Base-by-base conservation (phyloP, 2,113 vertebrate species). In the Harpagus bidentatus region DNA sequence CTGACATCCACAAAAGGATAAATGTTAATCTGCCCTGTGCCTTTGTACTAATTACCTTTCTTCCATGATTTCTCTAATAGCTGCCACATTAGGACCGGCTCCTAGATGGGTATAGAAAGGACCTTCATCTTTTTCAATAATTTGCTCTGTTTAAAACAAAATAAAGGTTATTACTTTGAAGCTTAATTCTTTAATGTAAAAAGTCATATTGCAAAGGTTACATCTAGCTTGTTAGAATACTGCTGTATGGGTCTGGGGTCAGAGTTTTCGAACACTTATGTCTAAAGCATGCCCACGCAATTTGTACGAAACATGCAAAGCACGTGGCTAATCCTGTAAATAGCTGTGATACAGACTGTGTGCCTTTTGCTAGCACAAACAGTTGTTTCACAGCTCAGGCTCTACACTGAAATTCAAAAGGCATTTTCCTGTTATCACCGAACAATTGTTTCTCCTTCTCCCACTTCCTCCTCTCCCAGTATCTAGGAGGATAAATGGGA, bases 41-140 rank as follows among this genome's bases (percentile, higher is more conserved):
- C 97, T 97, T 98, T 95, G 94, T 67, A 95, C 97, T 98, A 96
- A 98, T 98, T 98, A 99, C 99, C 99, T 99, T 98, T 99, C 98
- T 98, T 99, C 99, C 99, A 99, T 99, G 93, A 98, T 96, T 97
- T 99, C 98, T 95, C 99, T 99, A 98, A 99, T 99, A 97, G 98
- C 98, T 97, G 99, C 97, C 96, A 99, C 98, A 97, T 98, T 99
- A 88, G 99, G 98, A 97, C 99, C 99, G 98, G 99, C 98, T 97
- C 99, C 99, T 97, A 99, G 98, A 96, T 99, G 99, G 94, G 99
- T 99, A 98, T 99, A 99, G 98, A 99, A 99, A 93, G 99, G 99
- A 87, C 99, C 99, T 98, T 99, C 99, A 97, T 99, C 99, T 98
- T 99, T 99, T 97, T 99, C 99, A 98, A 99, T 99, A 97, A 99